These are phyloP conservation scores for Zaprionus tsacasi DNA, from an alignment of 1,140 invertebrate species.

Conservation along the genomic window DNA sequence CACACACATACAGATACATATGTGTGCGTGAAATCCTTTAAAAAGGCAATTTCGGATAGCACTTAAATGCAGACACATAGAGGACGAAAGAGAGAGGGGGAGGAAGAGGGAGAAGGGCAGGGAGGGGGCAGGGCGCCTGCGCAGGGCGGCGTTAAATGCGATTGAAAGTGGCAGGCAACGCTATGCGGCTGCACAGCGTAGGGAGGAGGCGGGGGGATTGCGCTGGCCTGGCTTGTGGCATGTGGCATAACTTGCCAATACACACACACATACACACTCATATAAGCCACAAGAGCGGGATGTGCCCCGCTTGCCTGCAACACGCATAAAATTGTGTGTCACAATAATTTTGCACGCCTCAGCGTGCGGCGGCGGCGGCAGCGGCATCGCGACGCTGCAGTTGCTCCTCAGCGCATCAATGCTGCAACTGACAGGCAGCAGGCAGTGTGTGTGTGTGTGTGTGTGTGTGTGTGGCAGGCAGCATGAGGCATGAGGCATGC, in stretches of 20 bases:
- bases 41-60: constrained; percentile 80
- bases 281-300: constrained; percentile 5
- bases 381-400: constrained; percentile 25
- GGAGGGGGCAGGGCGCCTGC: constrained; percentile 29
- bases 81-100: too few relatives aligned
- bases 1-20: constrained; percentile 24
- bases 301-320: constrained; percentile 33
- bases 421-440: constrained; percentile 57
- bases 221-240: constrained; percentile 58
- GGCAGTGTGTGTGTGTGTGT: constrained; percentile 59
- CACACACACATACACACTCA: neutral
- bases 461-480: constrained; percentile 8
- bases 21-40: constrained; percentile 77
- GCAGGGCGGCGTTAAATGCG: constrained; percentile 40
- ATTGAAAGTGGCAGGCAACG: constrained; percentile 32
- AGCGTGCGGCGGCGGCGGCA: constrained; percentile 18
- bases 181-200: constrained; percentile 30
- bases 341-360: constrained; percentile 76
- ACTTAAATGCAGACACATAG: constrained; percentile 76
- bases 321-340: constrained; percentile 80
- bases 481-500: constrained; percentile 33
- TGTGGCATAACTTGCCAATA: constrained; percentile 65
- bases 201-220: neutral
- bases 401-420: too few relatives aligned
- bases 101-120: too few relatives aligned